Evolutionary conservation across 2,113 vertebrate species (phyloP), one percentile per base, ranked within the genome.

Genomic region (Erpornis zantholeuca): DNA sequence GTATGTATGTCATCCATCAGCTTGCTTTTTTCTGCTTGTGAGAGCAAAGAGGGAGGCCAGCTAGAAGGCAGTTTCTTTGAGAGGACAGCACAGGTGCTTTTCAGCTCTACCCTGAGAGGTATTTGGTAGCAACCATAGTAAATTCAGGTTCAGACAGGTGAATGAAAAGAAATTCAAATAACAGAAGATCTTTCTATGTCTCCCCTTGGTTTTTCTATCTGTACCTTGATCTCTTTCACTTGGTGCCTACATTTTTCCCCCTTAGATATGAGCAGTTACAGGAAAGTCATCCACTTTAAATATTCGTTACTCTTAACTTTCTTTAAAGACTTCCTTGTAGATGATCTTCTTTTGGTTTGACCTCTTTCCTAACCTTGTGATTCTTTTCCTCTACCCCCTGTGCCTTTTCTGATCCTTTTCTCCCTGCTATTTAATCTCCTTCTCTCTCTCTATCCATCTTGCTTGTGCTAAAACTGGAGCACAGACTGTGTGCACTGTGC

Each of bases 271-370:
- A 78, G n/a, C 54, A 61, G 64, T 78, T 53, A 53, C 56, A 78
- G 64, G 28, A 78, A 69, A 78, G 54, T 61, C 40, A 61, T 91
- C 28, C 0, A 0, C 86, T 94, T 96, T 85, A 94, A 95, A 91
- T 94, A 93, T 90, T 96, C 0, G 86, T 94, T 91, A 47, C 54
- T 75, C 71, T 83, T 69, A 82, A 84, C 93, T 96, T 97, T 81
- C 69, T 94, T 88, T 89, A 84, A 94, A 94, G 84, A 42, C 60
- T 90, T 79, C 59, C 92, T 86, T 88, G 50, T 85, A 79, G 92
- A 66, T 68, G 57, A 71, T 73, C 61, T 50, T 82, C 75, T 91
- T 95, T 81, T 88, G 85, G 25, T 77, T 92, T 96, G 93, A 96
- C 93, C 90, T 90, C 60, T 88, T 88, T 71, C 79, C 90, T 96